Base-by-base conservation (phyloP, 1,140 invertebrate species). In the Tribolium madens region DNA sequence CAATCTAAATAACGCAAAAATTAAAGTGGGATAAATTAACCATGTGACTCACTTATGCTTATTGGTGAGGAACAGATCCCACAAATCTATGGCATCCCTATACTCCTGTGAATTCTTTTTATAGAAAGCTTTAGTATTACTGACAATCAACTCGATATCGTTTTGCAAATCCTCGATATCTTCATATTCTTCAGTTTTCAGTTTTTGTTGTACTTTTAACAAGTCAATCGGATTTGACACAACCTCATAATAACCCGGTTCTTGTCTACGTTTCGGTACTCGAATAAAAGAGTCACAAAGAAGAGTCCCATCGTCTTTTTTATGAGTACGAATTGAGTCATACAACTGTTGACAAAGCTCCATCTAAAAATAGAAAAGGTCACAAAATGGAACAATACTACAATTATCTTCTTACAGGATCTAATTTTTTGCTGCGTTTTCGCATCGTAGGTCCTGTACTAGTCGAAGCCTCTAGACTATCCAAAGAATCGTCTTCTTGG, bases 251-350 rank as follows among this genome's bases (percentile, higher is more conserved):
- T 97, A 96, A 31, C 92, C 92, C 47, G 95, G 95, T 84, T 96
- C 95, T 85, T 96, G 95, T 42, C 96, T 90, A 78, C 96, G 89
- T 86, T 98, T 98, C 5, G 97, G 97, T 13, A 94, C 96, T 82
- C 97, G 87, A 76, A 99, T 97, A 86, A 98, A 98, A 9, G 95
- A 91, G 87, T 99, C 97, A 88, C 97, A 98, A 3, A 98, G 84
- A 77, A 97, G 87, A 2, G 91, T 89, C 0, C 97, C 96, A 89
- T 98, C 96, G 81, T 97, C 95, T 81, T 96, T 96, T 86, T 97
- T 97, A 78, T 95, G 92, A 83, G 94, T 96, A 73, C 97, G 88
- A 73, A 99, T 92, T 5, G 93, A 92, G 81, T 99, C 97, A 88
- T 97, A 98, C 18, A 98, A 86, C 84, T 97, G 95, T 86, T 98